These are phyloP conservation scores for Cyphomyrus discorhynchus DNA, from an alignment of 2,113 vertebrate species.

Conservation along the genomic window DNA sequence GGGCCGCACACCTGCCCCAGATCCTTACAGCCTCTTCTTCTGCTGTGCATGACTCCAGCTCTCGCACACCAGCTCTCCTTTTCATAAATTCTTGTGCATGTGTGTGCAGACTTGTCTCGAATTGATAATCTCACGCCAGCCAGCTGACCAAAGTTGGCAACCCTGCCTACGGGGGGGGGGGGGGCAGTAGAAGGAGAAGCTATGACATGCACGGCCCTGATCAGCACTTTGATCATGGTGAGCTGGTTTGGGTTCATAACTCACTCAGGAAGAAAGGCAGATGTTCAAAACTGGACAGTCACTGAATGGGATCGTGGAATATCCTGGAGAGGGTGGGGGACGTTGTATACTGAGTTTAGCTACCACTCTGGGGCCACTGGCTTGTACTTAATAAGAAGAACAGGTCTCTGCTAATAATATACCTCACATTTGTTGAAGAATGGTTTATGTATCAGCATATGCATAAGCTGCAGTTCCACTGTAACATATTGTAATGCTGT, in stretches of 20 bases:
- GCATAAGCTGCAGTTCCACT: background rate
- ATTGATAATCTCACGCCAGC: background rate
- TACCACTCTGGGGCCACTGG: no score
- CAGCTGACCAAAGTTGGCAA: no score
- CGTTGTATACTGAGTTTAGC: no score
- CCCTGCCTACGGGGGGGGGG: no score
- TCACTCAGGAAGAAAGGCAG: background rate
- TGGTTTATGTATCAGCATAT: no score
- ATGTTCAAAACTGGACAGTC: background rate
- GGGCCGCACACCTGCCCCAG: background rate
- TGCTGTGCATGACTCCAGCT: background rate
- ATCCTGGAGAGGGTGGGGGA: no score
- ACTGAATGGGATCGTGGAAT: background rate
- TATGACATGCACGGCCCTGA: background rate
- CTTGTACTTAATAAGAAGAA: no score
- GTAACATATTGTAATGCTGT: background rate
- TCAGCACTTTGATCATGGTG: background rate
- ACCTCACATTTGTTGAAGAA: no score
- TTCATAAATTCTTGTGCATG: no score
- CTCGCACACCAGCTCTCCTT: background rate
- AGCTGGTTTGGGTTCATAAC: background rate
- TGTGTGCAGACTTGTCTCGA: no score
- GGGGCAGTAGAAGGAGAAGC: no score
- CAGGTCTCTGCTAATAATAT: no score
- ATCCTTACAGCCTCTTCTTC: background rate